phyloP scores from a whole-genome alignment of 2,888 invertebrate genomes.

The Vanessa cardui region DNA sequence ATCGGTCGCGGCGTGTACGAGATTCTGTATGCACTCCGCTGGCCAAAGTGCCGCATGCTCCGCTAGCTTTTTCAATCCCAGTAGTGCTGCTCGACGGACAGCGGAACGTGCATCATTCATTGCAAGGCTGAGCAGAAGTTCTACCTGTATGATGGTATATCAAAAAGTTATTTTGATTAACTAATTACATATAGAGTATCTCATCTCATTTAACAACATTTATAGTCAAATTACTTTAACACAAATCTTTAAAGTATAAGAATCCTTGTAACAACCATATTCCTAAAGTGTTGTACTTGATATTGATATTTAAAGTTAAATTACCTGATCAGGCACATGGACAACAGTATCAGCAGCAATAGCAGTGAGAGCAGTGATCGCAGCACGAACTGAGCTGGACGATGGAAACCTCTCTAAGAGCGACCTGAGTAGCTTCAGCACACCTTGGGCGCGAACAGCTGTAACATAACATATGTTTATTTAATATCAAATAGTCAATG shows the following conservation, averaged over 20 bases:
- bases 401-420: conserved; percentile 74
- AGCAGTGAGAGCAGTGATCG: conserved; percentile 93
- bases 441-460: conserved; percentile 87
- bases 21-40: conserved; percentile 55
- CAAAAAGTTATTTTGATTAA: too few species aligned
- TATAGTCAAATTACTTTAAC: too few species aligned
- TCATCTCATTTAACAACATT: too few species aligned
- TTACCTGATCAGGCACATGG: conserved; percentile 94
- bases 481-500: too few species aligned
- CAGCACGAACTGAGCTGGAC: conserved; percentile 83
- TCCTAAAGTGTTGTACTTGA: too few species aligned
- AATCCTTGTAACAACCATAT: too few species aligned
- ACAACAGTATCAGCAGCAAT: conserved; percentile 94
- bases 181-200: too few species aligned
- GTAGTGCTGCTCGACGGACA: conserved; percentile 66
- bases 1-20: conserved; percentile 60
- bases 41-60: conserved; percentile 74
- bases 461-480: conserved; percentile 58
- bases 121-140: conserved; percentile 68
- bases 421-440: conserved; percentile 71
- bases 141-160: conserved; percentile 65
- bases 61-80: conserved; percentile 64
- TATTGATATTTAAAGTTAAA: neutral
- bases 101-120: conserved; percentile 68
- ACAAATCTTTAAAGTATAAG: too few species aligned